These are phyloP conservation scores for Neotoxoptera formosana DNA, from an alignment of 1,140 invertebrate genomes.

Conservation along the genomic window DNA sequence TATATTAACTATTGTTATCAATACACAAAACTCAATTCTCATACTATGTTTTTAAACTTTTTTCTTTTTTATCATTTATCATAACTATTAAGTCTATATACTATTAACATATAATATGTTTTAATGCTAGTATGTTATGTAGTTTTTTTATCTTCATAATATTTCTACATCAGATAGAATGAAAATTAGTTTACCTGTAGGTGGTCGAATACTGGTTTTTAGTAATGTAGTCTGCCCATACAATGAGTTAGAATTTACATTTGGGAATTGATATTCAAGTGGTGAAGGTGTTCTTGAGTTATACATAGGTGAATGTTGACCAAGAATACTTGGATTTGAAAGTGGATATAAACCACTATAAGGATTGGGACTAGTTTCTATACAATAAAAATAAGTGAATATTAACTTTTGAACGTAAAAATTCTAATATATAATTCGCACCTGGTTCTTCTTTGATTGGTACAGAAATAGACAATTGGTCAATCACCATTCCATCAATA, in stretches of 20 bases:
- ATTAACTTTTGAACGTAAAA: neutral
- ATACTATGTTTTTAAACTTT: neutral
- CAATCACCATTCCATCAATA: slow-evolving; percentile 55
- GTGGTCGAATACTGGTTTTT: slow-evolving; percentile 5
- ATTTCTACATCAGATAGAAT: neutral
- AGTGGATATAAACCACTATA: slow-evolving; percentile 59
- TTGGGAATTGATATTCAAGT: slow-evolving; percentile 53
- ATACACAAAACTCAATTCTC: neutral
- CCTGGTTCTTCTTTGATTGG: slow-evolving; percentile 33
- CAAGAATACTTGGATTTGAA: slow-evolving; percentile 36
- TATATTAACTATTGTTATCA: neutral
- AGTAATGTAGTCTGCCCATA: slow-evolving; percentile 26
- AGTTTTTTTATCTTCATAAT: neutral
- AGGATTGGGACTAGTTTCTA: slow-evolving; percentile 61
- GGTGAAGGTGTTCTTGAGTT: slow-evolving; percentile 59
- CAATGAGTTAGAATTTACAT: slow-evolving; percentile 2
- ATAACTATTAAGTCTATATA: neutral
- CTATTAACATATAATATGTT: neutral
- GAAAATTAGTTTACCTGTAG: slow-evolving; percentile 35
- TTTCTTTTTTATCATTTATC: neutral
- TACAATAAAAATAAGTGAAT: slow-evolving; percentile 33
- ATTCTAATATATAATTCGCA: neutral
- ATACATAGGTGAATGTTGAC: slow-evolving; percentile 60
- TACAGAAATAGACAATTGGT: slow-evolving; percentile 37
- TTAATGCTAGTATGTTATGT: neutral